Conservation (phyloP, 2,797 vertebrate genomes). For the Silurus lanzhouensis region DNA sequence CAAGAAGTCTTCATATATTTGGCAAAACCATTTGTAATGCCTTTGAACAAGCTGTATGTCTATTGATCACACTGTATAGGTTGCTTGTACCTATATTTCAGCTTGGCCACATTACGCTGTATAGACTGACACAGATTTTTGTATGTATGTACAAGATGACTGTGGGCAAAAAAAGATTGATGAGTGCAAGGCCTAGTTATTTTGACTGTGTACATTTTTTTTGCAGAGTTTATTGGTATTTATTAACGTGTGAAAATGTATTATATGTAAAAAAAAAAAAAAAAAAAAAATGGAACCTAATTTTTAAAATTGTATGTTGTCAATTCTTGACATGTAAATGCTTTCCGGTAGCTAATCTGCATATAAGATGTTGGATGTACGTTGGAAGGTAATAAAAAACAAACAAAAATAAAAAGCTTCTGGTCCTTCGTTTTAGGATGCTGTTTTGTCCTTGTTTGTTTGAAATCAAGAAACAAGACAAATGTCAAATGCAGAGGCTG, state of each 20-base stretch:
- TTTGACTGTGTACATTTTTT: constrained; percentile 71
- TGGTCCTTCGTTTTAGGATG: constrained; percentile 21
- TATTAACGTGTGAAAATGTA: constrained; percentile 84
- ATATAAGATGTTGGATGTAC: constrained; percentile 75
- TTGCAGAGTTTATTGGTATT: constrained; percentile 82
- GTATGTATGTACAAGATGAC: constrained; percentile 63
- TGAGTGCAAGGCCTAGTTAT: constrained; percentile 67
- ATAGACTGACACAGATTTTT: constrained; percentile 63
- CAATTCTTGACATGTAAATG: constrained; percentile 74
- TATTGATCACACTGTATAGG: neutral
- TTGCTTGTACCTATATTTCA: constrained; percentile 44
- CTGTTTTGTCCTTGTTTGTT: neutral
- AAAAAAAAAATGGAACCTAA: constrained; percentile 68
- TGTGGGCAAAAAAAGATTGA: constrained; percentile 69
- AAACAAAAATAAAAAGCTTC: constrained; percentile 67
- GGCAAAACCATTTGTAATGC: constrained; percentile 49
- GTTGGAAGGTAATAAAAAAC: constrained; percentile 76
- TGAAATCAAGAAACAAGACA: neutral
- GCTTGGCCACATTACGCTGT: constrained; percentile 58
- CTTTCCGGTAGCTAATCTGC: constrained; percentile 76
- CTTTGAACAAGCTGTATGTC: neutral
- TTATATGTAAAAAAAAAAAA: constrained; percentile 79
- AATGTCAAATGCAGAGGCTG: neutral
- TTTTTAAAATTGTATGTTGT: constrained; percentile 74
- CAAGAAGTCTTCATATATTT: constrained; percentile 38